Evolutionary conservation across 2,113 vertebrate genomes (phyloP).

Genomic region (Serinus canaria): DNA sequence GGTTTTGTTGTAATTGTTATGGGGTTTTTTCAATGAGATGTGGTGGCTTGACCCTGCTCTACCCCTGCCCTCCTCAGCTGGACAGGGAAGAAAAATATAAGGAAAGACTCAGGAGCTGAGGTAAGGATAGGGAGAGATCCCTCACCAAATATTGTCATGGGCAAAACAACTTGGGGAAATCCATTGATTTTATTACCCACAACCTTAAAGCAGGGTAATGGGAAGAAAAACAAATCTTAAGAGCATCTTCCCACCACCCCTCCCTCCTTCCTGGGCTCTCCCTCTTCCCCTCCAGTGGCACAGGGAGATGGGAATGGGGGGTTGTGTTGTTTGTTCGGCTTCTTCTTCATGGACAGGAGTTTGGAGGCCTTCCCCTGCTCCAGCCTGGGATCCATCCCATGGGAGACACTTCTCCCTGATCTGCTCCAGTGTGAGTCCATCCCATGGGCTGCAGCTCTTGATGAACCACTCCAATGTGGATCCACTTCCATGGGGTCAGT

Average conservation of each 20-base stretch:
- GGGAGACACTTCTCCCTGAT: not conserved
- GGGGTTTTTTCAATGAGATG: not conserved
- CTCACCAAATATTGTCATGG: not conserved
- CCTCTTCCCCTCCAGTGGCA: not conserved
- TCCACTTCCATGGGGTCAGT: not conserved
- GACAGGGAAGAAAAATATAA: not conserved
- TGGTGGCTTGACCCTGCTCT: not conserved
- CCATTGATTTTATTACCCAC: not conserved
- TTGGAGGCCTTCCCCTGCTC: not conserved
- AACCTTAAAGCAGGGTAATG: not conserved
- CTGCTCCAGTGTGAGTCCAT: not conserved
- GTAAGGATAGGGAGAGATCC: not conserved
- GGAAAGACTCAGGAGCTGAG: not conserved
- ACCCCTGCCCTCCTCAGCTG: not conserved
- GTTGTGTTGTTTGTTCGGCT: not conserved
- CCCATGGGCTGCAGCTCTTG: not conserved
- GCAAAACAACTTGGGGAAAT: not conserved
- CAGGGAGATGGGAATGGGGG: not conserved
- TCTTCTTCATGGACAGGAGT: not conserved
- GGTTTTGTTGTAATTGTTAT: not conserved
- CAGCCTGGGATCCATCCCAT: not conserved
- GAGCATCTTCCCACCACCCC: not conserved
- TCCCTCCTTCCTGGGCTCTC: not conserved
- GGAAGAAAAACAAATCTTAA: not conserved
- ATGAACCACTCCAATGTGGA: too few species aligned